Base-by-base conservation (phyloP, 2,888 invertebrate species). In the Tanypteryx hageni region DNA sequence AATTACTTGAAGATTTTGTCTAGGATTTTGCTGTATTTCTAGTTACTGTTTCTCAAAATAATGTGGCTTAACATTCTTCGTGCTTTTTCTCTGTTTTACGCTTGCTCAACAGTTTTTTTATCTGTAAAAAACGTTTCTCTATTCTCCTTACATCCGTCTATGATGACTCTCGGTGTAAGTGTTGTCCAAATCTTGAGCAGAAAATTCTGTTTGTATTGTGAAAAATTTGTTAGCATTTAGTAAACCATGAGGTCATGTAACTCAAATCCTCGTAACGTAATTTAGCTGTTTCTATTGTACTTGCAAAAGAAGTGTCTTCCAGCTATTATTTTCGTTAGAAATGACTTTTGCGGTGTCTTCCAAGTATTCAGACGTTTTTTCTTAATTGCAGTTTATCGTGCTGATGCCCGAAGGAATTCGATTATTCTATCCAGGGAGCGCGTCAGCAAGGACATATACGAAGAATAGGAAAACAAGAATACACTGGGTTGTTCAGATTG, bases 301-400 rank as follows among this genome's bases (percentile, higher is more conserved):
- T 61, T 61, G 61, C 5, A 61, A 13, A 61, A 4, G 18, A 16
- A 61, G 14, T 61, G 5, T 61, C 14, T 18, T 61, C 1, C 13
- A 61, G 44, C 5, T 61, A 16, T 61, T 61, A 18, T 61, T 18
- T 16, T 61, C 61, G 18, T 1, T 7, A 16, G 18, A 61, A 61
- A 18, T 61, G 22, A 3, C 4, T 76, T 76, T 76, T 76, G 27
- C 22, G 76, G 13, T 27, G 27, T 0, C 13, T 76, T 1, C 22
- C n/a, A 4, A 27, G 27, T n/a, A 68, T 31, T 84, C 44, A 44
- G 44, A 44, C 44, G n/a, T 58, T 18, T 86, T n/a, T 86, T 61
- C 27, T 86, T n/a, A 61, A 86, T 86, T 86, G 16, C 86, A 86
- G 86, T 86, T 61, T 57, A 8, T 86, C 61, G 14, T 86, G 57